Evolutionary conservation across 1,140 invertebrate species (phyloP).

Genomic region (Anoplolepis gracilipes): DNA sequence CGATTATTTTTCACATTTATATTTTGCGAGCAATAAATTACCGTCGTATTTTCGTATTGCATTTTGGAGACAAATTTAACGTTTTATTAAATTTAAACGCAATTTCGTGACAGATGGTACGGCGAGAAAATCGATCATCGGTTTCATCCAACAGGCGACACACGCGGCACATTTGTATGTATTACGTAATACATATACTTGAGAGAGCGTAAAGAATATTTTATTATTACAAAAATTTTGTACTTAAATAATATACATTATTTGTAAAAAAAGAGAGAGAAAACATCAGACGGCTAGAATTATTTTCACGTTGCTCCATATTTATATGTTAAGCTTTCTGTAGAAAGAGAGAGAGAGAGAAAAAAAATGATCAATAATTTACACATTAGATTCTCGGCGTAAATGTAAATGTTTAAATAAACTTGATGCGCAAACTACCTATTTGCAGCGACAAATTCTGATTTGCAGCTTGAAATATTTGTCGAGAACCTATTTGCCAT

Average conservation of each 20-base stretch:
- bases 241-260: not conserved
- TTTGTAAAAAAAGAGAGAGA: too few species aligned
- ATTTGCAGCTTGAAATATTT: constrained; percentile 1
- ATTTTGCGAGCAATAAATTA: not conserved
- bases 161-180: constrained; percentile 4
- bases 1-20: too few species aligned
- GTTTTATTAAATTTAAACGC: not conserved
- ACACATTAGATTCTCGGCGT: not conserved
- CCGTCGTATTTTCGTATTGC: not conserved
- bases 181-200: constrained; percentile 1
- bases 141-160: not conserved
- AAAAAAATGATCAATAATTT: not conserved
- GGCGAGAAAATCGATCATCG: not conserved
- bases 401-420: not conserved
- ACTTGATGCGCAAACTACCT: not conserved
- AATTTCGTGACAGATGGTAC: not conserved
- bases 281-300: not conserved
- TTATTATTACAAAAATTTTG: constrained; percentile 17
- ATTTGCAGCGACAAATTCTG: not conserved
- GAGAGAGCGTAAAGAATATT: not conserved
- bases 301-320: constrained; percentile 8
- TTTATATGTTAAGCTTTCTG: not conserved
- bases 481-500: constrained; percentile 21
- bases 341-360: not conserved
- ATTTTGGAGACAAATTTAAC: not conserved